A percentile compares a stretch with the other conserved stretches of the same genome.
Conservation (phyloP, 2,888 invertebrate species). For the Brenthis daphne region DNA sequence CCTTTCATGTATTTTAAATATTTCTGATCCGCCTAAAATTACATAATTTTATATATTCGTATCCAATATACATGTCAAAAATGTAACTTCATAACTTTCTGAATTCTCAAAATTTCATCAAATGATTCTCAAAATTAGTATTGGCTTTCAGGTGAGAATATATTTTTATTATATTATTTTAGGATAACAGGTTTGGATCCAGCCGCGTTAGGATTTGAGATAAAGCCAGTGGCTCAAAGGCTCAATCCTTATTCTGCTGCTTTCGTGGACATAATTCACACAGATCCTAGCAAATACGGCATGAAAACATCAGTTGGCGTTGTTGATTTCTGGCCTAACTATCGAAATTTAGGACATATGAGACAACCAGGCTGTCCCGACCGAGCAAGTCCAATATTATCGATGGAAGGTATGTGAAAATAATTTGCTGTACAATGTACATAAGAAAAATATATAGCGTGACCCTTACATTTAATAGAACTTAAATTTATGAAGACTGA, state of each 20-base stretch:
- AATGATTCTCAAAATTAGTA: too few species aligned
- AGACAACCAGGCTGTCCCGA: conserved; percentile 64
- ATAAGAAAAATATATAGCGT: neutral
- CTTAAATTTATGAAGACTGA: neutral
- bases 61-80: too few species aligned
- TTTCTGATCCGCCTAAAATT: too few species aligned
- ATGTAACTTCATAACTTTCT: too few species aligned
- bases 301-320: conserved; percentile 54
- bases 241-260: conserved; percentile 58
- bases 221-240: conserved; percentile 48
- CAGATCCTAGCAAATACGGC: conserved; percentile 69
- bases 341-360: conserved; percentile 50
- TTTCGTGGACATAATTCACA: conserved; percentile 62
- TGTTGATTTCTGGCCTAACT: conserved; percentile 75
- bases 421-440: neutral
- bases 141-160: too few species aligned
- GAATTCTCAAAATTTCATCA: too few species aligned
- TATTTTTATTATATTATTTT: conserved; percentile 4
- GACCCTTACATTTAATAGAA: neutral
- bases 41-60: too few species aligned
- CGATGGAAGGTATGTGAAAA: conserved; percentile 54
- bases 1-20: too few species aligned
- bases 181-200: conserved; percentile 62
- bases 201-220: conserved; percentile 60
- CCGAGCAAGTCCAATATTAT: conserved; percentile 50